Percentiles rank a stretch among this genome's conserved stretches.
Conservation (phyloP, 2,888 invertebrate genomes). For the Drosophila demipolita region DNA sequence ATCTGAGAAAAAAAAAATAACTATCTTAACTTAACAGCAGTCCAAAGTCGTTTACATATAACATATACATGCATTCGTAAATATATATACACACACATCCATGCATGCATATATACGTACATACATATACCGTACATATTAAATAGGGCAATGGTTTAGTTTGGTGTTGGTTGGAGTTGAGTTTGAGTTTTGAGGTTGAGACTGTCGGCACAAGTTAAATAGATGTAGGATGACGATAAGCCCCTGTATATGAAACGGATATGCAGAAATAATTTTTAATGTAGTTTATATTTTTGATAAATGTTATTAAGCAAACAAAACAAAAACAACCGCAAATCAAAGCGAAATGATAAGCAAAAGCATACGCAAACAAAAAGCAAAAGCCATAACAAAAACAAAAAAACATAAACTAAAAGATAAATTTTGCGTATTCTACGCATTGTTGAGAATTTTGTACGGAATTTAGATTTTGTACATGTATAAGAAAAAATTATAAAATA, state of each 20-base stretch:
- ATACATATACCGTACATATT: constrained; percentile 9
- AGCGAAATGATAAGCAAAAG: constrained; percentile 43
- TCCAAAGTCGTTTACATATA: constrained; percentile 44
- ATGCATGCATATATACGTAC: constrained; percentile 11
- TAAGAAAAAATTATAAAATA: constrained; percentile 22
- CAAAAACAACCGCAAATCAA: constrained; percentile 42
- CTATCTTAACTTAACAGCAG: constrained; percentile 44
- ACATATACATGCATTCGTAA: constrained; percentile 19
- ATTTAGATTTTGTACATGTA: constrained; percentile 66
- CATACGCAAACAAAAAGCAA: constrained; percentile 31
- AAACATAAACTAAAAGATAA: neutral
- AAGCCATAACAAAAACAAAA: constrained; percentile 11
- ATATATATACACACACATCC: constrained; percentile 15
- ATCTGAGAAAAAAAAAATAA: constrained; percentile 31
- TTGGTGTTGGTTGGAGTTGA: constrained; percentile 36
- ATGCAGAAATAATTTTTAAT: constrained; percentile 69
- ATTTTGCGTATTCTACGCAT: constrained; percentile 42
- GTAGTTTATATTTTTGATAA: constrained; percentile 84
- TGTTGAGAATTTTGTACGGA: constrained; percentile 75
- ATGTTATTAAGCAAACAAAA: constrained; percentile 76
- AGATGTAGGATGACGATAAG: constrained; percentile 21
- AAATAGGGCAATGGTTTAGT: constrained; percentile 50
- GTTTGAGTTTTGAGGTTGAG: constrained; percentile 46
- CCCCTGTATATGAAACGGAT: constrained; percentile 19
- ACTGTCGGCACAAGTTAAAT: constrained; percentile 54